These are phyloP conservation scores for Trachurus trachurus DNA, from an alignment of 2,797 vertebrate genomes.

Conservation along the genomic window DNA sequence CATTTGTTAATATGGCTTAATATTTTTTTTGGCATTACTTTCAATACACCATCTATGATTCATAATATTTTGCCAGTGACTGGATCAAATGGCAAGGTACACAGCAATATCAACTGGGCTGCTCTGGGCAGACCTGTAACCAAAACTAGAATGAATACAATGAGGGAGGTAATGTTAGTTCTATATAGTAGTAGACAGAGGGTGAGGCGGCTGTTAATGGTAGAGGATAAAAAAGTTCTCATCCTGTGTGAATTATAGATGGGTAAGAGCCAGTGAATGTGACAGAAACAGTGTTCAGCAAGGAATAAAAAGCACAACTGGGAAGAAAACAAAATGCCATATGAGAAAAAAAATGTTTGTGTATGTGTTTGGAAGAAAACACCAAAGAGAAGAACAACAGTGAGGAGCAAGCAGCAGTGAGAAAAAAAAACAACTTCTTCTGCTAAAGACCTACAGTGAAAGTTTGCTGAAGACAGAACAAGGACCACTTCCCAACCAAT, in stretches of 20 bases:
- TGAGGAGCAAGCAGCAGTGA: constrained; percentile 40
- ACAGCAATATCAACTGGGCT: constrained; percentile 26
- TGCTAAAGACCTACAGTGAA: constrained; percentile 59
- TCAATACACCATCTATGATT: constrained; percentile 57
- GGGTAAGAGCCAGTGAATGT: constrained; percentile 57
- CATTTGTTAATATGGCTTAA: constrained; percentile 79
- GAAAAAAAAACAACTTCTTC: constrained; percentile 37
- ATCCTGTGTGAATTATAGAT: constrained; percentile 72
- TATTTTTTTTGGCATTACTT: constrained; percentile 47
- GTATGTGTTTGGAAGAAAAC: constrained; percentile 39
- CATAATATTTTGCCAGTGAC: constrained; percentile 6
- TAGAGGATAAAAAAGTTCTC: constrained; percentile 39
- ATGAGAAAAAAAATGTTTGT: constrained; percentile 39
- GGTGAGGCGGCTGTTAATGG: constrained; percentile 41
- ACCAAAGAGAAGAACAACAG: constrained; percentile 28
- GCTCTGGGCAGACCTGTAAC: constrained; percentile 27
- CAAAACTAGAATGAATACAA: constrained; percentile 23
- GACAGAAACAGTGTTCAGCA: constrained; percentile 53
- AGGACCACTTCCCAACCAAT: constrained; percentile 39
- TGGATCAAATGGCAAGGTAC: constrained; percentile 10
- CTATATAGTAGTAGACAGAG: constrained; percentile 3
- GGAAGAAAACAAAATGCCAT: constrained; percentile 53
- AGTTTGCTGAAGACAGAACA: constrained; percentile 40
- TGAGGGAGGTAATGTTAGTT: constrained; percentile 22
- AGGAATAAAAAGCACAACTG: constrained; percentile 47